Base-by-base conservation (phyloP, 2,888 invertebrate genomes). In the Endomychus coccineus region DNA sequence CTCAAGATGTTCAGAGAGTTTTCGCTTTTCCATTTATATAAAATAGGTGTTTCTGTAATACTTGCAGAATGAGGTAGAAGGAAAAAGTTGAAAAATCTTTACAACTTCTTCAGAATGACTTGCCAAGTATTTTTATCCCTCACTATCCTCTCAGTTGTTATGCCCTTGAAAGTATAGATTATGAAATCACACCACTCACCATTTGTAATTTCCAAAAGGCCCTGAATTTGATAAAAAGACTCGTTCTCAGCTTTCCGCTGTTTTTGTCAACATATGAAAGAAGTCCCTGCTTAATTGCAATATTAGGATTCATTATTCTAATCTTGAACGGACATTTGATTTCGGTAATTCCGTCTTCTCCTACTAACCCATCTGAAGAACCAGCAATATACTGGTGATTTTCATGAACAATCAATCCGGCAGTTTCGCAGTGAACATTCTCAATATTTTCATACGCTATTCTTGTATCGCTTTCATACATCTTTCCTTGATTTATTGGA, bases 341-440 rank as follows among this genome's bases (percentile, higher is more conserved):
- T 19, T 19, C 21, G 6, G n/a, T 19, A 7, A 19, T 19, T 19
- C 21, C 21, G n/a, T n/a, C 6, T 19, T 6, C n/a, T 19, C 21
- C 21, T 7, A 19, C n/a, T 19, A 19, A 19, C n/a, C 21, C 21
- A 19, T 19, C 21, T 19, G 21, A n/a, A 19, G 21, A 19, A 19
- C n/a, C 21, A 7, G 21, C 21, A 7, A 19, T 19, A 28, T 11
- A 35, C 9, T 12, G 9, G 11, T 13, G 16, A 10, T 35, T 23
- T 17, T 5, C 10, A 2, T 29, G 10, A 7, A 35, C 16, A 23
- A 35, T 27, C 9, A 35, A 19, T 12, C 28, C 35, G n/a, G 16
- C 27, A 3, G 3, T 13, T 13, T 11, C 13, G 9, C 25, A 27
- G 6, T 19, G 21, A 6, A 7, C 6, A 9, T 6, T 7, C 9